These are phyloP conservation scores for Drosophila helvetica DNA, from an alignment of 2,888 invertebrate species.

Conservation along the genomic window DNA sequence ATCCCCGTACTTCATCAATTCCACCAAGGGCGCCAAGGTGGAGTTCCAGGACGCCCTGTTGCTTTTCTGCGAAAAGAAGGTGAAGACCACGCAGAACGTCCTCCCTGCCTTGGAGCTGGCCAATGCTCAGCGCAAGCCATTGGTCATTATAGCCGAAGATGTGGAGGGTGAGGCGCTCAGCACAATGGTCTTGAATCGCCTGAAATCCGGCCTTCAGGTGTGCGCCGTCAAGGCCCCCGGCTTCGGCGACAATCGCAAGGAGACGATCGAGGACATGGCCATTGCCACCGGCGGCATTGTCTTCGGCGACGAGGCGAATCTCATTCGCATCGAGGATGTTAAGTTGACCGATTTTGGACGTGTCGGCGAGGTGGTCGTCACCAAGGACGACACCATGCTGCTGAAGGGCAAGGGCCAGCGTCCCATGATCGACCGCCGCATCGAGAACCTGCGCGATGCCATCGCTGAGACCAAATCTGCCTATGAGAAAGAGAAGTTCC, in stretches of 20 bases:
- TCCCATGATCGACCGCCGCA: slow-evolving; percentile 91
- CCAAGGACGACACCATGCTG: slow-evolving; percentile 94
- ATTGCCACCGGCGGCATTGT: slow-evolving; percentile 95
- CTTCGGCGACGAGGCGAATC: slow-evolving; percentile 95
- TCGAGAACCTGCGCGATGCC: slow-evolving; percentile 93
- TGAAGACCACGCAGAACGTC: slow-evolving; percentile 96
- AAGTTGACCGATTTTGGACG: slow-evolving; percentile 91
- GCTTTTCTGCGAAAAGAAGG: slow-evolving; percentile 98
- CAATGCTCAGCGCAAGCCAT: slow-evolving; percentile 94
- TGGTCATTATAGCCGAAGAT: slow-evolving; percentile 97
- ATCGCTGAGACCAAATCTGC: slow-evolving; percentile 93
- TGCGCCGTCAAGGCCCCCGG: slow-evolving; percentile 98
- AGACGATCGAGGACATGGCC: slow-evolving; percentile 95
- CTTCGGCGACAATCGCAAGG: slow-evolving; percentile 97
- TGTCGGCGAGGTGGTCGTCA: slow-evolving; percentile 94
- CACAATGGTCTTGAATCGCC: slow-evolving; percentile 95
- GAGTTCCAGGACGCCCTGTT: slow-evolving; percentile 98
- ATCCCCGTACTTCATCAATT: slow-evolving; percentile 99
- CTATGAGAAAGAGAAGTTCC: slow-evolving; percentile 97
- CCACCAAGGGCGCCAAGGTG: slow-evolving; percentile 97
- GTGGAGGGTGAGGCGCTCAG: slow-evolving; percentile 97
- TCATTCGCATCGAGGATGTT: slow-evolving; percentile 94
- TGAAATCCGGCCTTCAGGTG: slow-evolving; percentile 96
- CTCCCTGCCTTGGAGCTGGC: slow-evolving; percentile 98
- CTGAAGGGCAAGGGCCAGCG: slow-evolving; percentile 90